Evolutionary conservation across 2,797 vertebrate genomes (phyloP).

Genomic region (Lepus townsendii): DNA sequence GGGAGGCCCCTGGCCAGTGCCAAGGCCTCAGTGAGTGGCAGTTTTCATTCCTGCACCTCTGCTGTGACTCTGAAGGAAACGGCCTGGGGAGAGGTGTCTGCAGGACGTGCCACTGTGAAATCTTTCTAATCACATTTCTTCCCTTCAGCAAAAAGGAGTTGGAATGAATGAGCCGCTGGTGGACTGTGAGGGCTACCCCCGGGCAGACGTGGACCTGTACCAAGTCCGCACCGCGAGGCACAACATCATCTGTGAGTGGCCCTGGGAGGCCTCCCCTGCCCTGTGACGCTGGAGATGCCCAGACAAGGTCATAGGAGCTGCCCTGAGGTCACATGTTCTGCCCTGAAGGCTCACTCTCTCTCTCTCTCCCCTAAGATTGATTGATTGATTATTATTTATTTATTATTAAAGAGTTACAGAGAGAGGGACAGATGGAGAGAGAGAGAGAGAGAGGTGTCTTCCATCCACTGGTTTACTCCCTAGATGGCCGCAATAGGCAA

Average conservation of each 20-base stretch:
- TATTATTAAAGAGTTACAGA: no score
- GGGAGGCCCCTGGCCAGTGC: not conserved
- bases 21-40: not conserved
- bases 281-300: not conserved
- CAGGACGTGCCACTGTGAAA: not conserved
- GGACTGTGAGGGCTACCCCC: constrained; percentile 95
- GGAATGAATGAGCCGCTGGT: constrained; percentile 93
- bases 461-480: no score
- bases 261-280: not conserved
- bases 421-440: no score
- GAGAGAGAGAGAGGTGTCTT: no score
- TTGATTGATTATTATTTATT: no score
- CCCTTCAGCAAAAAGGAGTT: constrained; percentile 92
- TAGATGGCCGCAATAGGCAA: no score
- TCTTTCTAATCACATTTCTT: constrained; percentile 55
- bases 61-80: not conserved
- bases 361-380: no score
- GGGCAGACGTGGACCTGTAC: constrained; percentile 95
- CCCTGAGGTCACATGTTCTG: no score
- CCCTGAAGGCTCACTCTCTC: not conserved
- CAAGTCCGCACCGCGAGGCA: constrained; percentile 95
- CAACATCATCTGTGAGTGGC: constrained; percentile 94
- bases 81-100: not conserved
- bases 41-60: not conserved
- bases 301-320: rapidly evolving